Conservation (phyloP, 2,113 vertebrate genomes). For the Saguinus imperator region DNA sequence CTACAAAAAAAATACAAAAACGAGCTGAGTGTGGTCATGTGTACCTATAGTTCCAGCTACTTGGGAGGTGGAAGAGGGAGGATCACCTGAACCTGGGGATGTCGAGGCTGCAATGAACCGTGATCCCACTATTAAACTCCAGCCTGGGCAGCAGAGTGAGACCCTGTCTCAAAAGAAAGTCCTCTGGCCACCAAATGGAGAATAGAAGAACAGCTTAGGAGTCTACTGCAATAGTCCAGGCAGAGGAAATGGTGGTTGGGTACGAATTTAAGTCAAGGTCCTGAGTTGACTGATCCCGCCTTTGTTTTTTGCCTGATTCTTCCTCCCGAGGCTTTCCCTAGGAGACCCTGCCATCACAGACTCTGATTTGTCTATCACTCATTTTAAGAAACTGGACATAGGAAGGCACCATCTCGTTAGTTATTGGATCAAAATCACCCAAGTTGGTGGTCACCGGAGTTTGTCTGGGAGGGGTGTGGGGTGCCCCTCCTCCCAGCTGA, state of each 20-base stretch:
- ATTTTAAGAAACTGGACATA: background rate
- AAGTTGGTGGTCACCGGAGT: fast-evolving
- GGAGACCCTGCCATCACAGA: background rate
- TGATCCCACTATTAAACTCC: too few species aligned
- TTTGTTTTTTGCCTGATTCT: background rate
- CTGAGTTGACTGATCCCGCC: background rate
- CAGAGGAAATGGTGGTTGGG: fast-evolving
- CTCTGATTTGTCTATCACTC: background rate
- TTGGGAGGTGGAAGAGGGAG: too few species aligned
- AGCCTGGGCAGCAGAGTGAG: too few species aligned
- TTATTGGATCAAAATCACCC: background rate
- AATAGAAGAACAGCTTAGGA: fast-evolving
- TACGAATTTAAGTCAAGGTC: background rate
- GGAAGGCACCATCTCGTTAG: background rate
- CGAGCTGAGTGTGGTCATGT: too few species aligned
- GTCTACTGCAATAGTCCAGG: background rate
- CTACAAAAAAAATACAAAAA: too few species aligned
- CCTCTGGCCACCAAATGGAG: background rate
- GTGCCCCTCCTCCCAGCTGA: background rate
- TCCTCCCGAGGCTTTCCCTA: background rate
- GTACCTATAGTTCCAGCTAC: too few species aligned
- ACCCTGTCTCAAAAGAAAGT: too few species aligned
- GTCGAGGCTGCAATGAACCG: too few species aligned
- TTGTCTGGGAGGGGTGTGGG: fast-evolving
- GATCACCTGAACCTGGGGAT: too few species aligned